These are phyloP conservation scores for Drosophila watanabei DNA, from an alignment of 1,140 invertebrate genomes.

Conservation along the genomic window DNA sequence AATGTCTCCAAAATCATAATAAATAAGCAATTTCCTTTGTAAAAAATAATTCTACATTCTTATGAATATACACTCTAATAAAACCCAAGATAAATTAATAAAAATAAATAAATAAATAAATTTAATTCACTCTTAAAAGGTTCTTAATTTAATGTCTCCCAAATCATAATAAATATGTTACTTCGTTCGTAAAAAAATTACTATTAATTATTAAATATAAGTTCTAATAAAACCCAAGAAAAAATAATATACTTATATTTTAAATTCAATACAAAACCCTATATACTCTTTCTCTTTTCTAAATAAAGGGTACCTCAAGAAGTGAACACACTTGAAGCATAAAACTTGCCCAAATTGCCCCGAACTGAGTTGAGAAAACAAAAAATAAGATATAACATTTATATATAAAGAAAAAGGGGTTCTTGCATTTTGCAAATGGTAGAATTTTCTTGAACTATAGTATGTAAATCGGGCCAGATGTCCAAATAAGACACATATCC, in stretches of 20 bases:
- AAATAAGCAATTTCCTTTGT: too few species aligned
- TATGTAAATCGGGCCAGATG: slow-evolving; percentile 9
- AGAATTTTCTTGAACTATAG: not conserved
- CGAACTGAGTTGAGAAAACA: slow-evolving; percentile 3
- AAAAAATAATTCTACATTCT: too few species aligned
- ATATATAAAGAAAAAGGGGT: not conserved
- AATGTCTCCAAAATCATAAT: not conserved
- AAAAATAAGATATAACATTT: not conserved
- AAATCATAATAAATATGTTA: too few species aligned
- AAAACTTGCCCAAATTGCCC: slow-evolving; percentile 28
- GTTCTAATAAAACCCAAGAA: not conserved
- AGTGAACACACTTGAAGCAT: slow-evolving; percentile 29
- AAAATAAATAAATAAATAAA: too few species aligned
- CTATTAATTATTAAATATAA: not conserved
- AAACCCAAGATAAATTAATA: too few species aligned
- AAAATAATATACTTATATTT: not conserved
- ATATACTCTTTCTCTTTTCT: not conserved
- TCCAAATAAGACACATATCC: not conserved
- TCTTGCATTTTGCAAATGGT: slow-evolving; percentile 3
- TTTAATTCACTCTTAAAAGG: too few species aligned
- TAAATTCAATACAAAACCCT: too few species aligned
- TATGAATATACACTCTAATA: too few species aligned
- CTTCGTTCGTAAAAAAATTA: too few species aligned
- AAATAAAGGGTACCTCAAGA: slow-evolving; percentile 17
- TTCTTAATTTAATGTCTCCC: too few species aligned